Evolutionary conservation across 2,888 invertebrate species (phyloP), one percentile per base, ranked within the genome.

Genomic region (Hermaeophaga mercurialis): DNA sequence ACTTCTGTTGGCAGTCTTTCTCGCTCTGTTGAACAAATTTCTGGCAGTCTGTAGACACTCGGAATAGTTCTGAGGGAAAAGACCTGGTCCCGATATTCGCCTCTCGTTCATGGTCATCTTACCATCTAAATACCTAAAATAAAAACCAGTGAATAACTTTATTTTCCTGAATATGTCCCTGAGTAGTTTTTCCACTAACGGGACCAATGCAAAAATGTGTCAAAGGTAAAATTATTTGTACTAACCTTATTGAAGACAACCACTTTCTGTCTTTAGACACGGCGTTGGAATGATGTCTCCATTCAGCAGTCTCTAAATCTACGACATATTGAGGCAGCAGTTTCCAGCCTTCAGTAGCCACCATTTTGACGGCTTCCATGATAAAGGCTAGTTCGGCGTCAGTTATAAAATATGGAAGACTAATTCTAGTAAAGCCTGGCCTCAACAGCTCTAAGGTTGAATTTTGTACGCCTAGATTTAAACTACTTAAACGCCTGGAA

Each of bases 321-420:
- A 93, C 84, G 7, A 87, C 83, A 73, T 94, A 94, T 75, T 93
- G 90, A 0, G 94, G 94, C 48, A 95, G 76, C 34, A 95, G 83
- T 71, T 91, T 91, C 91, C 94, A 94, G 0, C 89, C 94, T 79
- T 93, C 88, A 2, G 90, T 88, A 0, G 94, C 92, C 0, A 94
- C 90, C 87, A 93, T 88, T 75, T 89, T 87, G 12, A 95, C 79
- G 0, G 93, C 91, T 76, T 91, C 90, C 64, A 94, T 79, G 1
- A 94, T 85, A 74, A 90, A 94, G 0, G 89, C 88, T 14, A 92
- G 79, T 73, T 92, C 91, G 41, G 84, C 79, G 64, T 92, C 90
- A 14, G 86, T 84, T 82, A 90, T 88, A 75, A 93, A 93, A 77
- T 87, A 95, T 0, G 94, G 91, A 50, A 96, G 81, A 46, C 91